Evolutionary conservation across 2,888 invertebrate genomes (phyloP).

Genomic region (Thereva unica): DNA sequence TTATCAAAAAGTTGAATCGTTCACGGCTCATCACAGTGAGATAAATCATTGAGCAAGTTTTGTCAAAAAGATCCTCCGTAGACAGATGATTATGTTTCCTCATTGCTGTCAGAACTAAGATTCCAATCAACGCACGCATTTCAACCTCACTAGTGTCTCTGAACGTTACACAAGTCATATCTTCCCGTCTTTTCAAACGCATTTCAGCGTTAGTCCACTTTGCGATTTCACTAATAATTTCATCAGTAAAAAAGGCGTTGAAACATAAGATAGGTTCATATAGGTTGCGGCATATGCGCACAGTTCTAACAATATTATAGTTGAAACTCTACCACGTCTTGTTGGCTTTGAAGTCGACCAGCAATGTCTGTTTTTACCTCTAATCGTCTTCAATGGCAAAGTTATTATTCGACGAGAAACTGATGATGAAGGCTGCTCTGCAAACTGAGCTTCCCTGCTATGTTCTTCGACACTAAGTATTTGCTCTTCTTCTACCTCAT

Average conservation of each 20-base stretch:
- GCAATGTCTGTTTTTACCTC: conserved; percentile 3
- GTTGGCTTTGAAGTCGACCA: conserved; percentile 7
- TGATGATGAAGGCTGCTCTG: too few relatives aligned
- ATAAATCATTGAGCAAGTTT: conserved; percentile 11
- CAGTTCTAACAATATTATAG: neutral
- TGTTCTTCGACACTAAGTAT: neutral
- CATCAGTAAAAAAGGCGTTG: too few relatives aligned
- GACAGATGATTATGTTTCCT: conserved; percentile 20
- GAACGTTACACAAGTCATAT: neutral
- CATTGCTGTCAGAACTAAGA: neutral
- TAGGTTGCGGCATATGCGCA: neutral
- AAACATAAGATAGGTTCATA: neutral
- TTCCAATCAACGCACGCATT: neutral
- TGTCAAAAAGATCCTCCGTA: conserved; percentile 8
- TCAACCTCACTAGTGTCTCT: neutral
- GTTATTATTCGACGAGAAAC: too few relatives aligned
- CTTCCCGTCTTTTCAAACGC: neutral
- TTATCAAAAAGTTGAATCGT: conserved; percentile 41
- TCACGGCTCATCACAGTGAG: conserved; percentile 11
- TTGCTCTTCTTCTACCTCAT: neutral
- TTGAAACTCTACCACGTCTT: conserved; percentile 2
- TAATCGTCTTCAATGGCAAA: too few relatives aligned
- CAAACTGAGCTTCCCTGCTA: neutral
- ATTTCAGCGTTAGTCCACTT: neutral
- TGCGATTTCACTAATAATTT: neutral